These are phyloP conservation scores for Bicyclus anynana DNA, from an alignment of 1,140 invertebrate species.

Conservation along the genomic window DNA sequence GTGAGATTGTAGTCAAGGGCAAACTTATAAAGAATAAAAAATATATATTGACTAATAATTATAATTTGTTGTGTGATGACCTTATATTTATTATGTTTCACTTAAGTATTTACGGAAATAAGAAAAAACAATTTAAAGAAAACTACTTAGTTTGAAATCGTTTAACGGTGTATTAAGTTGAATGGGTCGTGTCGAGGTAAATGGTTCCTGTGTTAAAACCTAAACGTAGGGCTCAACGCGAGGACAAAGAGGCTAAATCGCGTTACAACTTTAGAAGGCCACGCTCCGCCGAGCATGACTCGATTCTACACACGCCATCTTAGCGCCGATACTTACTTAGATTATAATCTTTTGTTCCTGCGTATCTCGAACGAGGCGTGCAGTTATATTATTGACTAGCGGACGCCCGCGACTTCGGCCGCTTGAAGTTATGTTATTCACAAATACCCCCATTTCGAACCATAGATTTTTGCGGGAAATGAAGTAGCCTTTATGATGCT, in stretches of 20 bases:
- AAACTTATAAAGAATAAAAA: no score
- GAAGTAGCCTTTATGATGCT: no score
- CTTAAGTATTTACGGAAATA: no score
- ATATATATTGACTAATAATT: no score
- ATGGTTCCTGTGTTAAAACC: slow-evolving; percentile 36
- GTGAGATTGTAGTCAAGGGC: no score
- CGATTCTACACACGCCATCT: slow-evolving; percentile 40
- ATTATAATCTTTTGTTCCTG: slow-evolving; percentile 51
- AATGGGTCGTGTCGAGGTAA: slow-evolving; percentile 32
- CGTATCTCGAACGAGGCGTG: slow-evolving; percentile 10
- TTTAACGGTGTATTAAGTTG: slow-evolving; percentile 3
- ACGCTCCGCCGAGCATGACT: slow-evolving; percentile 62
- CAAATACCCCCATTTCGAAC: no score
- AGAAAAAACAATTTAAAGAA: neutral
- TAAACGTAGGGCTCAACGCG: slow-evolving; percentile 42
- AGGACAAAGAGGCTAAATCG: slow-evolving; percentile 45
- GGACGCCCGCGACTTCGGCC: no score
- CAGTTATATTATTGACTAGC: no score
- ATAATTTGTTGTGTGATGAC: no score
- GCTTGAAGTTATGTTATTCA: no score
- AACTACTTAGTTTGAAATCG: neutral
- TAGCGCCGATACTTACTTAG: slow-evolving; percentile 23
- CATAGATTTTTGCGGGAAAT: no score
- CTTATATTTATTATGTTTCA: no score
- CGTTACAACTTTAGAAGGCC: slow-evolving; percentile 62